A percentile compares a stretch with the other conserved stretches of the same genome.
Conservation (phyloP, 2,113 vertebrate genomes). For the Poecilia latipinna region DNA sequence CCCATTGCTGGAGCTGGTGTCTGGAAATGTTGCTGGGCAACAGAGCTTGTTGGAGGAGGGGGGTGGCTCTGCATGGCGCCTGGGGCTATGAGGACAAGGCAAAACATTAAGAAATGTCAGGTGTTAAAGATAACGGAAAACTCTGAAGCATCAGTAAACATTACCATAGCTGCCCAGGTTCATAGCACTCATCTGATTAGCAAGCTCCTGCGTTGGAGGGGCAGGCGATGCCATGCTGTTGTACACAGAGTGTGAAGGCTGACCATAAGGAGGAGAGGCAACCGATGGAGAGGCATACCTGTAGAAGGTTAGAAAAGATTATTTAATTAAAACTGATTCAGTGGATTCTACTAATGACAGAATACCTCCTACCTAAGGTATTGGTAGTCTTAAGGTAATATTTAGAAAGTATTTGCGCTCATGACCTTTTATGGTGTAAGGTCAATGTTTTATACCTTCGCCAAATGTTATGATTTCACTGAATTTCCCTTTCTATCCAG, state of each 20-base stretch:
- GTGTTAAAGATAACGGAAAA: background rate
- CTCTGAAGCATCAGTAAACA: background rate
- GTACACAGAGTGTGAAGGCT: constrained; percentile 71
- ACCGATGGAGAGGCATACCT: constrained; percentile 70
- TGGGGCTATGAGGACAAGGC: constrained; percentile 69
- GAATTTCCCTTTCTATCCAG: background rate
- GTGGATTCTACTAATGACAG: background rate
- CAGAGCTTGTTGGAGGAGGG: constrained; percentile 62
- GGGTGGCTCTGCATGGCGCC: constrained; percentile 59
- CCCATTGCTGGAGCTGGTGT: constrained; percentile 60
- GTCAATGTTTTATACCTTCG: background rate
- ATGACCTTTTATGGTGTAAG: background rate
- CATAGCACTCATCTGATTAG: constrained; percentile 87
- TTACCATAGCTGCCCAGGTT: constrained; percentile 89
- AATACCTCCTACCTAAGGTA: background rate
- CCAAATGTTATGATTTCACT: constrained; percentile 2
- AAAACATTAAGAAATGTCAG: background rate
- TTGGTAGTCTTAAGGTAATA: background rate
- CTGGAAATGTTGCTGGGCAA: constrained; percentile 71
- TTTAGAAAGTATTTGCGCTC: background rate
- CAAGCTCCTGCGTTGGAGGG: constrained; percentile 81
- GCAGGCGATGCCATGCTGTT: constrained; percentile 69
- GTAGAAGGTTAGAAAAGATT: background rate
- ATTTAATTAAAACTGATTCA: background rate
- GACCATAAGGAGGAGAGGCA: constrained; percentile 68